Evolutionary conservation across 2,888 invertebrate species (phyloP).

Genomic region (Serrognathus titanus): DNA sequence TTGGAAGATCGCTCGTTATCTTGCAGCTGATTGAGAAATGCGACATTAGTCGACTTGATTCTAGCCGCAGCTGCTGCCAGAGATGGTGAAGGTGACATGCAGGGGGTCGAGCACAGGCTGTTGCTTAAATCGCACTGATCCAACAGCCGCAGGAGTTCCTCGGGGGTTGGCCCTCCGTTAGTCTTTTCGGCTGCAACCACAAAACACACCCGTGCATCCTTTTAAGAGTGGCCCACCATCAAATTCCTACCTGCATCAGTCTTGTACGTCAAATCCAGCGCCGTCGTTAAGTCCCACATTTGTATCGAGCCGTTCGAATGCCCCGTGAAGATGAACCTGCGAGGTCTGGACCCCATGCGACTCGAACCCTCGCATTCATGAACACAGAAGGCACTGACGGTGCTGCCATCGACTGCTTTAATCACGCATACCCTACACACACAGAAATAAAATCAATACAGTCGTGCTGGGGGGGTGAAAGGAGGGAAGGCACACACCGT

Average conservation of each 20-base stretch:
- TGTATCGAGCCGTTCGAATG: constrained; percentile 91
- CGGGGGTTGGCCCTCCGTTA: constrained; percentile 88
- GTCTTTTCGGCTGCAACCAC: constrained; percentile 51
- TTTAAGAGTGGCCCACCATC: no score
- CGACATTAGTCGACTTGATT: constrained; percentile 60
- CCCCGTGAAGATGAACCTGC: constrained; percentile 87
- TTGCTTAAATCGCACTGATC: constrained; percentile 92
- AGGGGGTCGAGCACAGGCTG: constrained; percentile 73
- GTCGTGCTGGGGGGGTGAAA: no score
- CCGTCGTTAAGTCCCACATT: constrained; percentile 98
- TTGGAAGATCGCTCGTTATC: constrained; percentile 26
- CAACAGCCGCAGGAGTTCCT: constrained; percentile 84
- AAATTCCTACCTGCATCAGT: constrained; percentile 48
- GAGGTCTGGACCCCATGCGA: constrained; percentile 83
- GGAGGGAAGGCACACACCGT: constrained; percentile 52
- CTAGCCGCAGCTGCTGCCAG: constrained; percentile 50
- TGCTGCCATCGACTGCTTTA: constrained; percentile 88
- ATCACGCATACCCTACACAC: constrained; percentile 82
- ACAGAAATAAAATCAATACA: constrained; percentile 1
- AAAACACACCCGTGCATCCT: neutral
- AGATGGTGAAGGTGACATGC: constrained; percentile 70
- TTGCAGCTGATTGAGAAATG: constrained; percentile 58
- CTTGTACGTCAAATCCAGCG: constrained; percentile 71
- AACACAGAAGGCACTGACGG: constrained; percentile 92
- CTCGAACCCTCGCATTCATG: constrained; percentile 97